Percentiles rank a stretch among this genome's conserved stretches.
These are phyloP conservation scores for Lasius fuliginosus DNA, from an alignment of 2,888 invertebrate species.

Conservation along the genomic window DNA sequence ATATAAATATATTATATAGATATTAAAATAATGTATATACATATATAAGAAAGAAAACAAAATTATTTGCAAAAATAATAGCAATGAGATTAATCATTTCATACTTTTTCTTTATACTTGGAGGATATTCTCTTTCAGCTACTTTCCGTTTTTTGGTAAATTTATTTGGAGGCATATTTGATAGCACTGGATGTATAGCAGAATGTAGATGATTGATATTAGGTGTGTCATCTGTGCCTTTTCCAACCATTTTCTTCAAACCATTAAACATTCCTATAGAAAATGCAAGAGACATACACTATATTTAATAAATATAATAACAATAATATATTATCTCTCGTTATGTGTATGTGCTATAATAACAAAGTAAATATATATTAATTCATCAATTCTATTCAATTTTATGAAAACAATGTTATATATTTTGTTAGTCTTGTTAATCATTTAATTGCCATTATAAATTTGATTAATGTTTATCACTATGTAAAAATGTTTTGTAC, in stretches of 20 bases:
- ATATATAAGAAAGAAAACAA: not conserved
- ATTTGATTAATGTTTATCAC: not conserved
- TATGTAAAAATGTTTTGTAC: not conserved
- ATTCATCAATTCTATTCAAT: not conserved
- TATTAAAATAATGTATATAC: slow-evolving; percentile 7
- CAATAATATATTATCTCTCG: not conserved
- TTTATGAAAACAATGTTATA: not conserved
- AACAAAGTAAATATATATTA: not conserved
- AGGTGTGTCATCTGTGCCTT: slow-evolving; percentile 86
- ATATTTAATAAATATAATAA: slow-evolving; percentile 59
- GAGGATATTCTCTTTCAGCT: slow-evolving; percentile 87
- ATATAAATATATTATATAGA: slow-evolving; percentile 1
- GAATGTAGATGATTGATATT: slow-evolving; percentile 68
- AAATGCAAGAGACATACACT: slow-evolving; percentile 57
- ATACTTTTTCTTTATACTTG: slow-evolving; percentile 91
- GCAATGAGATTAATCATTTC: slow-evolving; percentile 49
- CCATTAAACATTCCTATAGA: slow-evolving; percentile 92
- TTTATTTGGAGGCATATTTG: slow-evolving; percentile 88
- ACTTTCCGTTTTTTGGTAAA: slow-evolving; percentile 90
- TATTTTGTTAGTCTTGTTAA: not conserved
- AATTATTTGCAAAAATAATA: not conserved
- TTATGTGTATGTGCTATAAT: not conserved
- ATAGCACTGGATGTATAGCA: slow-evolving; percentile 76
- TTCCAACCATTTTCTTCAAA: slow-evolving; percentile 92
- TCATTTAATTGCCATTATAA: not conserved